Evolutionary conservation across 2,888 invertebrate genomes (phyloP), one percentile per base, ranked within the genome.

Genomic region (Teleogryllus oceanicus): DNA sequence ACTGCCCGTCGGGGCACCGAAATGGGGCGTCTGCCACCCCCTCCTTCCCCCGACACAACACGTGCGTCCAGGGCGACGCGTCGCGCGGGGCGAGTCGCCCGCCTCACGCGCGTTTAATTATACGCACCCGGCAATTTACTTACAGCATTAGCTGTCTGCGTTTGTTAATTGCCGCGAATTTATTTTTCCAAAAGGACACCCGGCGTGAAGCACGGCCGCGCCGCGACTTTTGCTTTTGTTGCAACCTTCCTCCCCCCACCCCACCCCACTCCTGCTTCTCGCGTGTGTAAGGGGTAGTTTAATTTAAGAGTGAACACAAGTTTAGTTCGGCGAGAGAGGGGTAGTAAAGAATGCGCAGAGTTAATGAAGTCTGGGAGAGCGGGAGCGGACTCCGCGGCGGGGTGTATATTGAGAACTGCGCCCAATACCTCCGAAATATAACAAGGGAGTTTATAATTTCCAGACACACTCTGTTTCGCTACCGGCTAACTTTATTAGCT

Each of bases 121-220:
- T 62, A 62, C 62, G n/a, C 62, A n/a, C 62, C 62, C 62, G 13
- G 62, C 62, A 62, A 62, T 62, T 62, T 62, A 62, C 62, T 62
- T 62, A 62, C 62, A n/a, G 62, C 62, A 62, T 62, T 62, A 62
- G 62, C 62, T 62, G 62, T 62, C 62, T 62, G 62, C 62, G 62
- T 62, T 62, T 62, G 62, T 62, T 62, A 62, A 62, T 62, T 62
- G 62, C 62, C n/a, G 62, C n/a, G 62, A 62, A 62, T 62, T 62
- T 62, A 62, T 62, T 62, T 62, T 62, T 62, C 13, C 62, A 11
- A 62, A 62, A n/a, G 16, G 62, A 18, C 16, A 13, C n/a, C n/a
- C n/a, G 62, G 62, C 16, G 62, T 62, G 62, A 62, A 62, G 62
- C 62, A 62, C n/a, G 62, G n/a, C 4, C n/a, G 13, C n/a, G 8